Percentiles rank a stretch among this genome's conserved stretches.
These are phyloP conservation scores for Zootoca vivipara DNA, from an alignment of 2,113 vertebrate genomes.

Conservation along the genomic window DNA sequence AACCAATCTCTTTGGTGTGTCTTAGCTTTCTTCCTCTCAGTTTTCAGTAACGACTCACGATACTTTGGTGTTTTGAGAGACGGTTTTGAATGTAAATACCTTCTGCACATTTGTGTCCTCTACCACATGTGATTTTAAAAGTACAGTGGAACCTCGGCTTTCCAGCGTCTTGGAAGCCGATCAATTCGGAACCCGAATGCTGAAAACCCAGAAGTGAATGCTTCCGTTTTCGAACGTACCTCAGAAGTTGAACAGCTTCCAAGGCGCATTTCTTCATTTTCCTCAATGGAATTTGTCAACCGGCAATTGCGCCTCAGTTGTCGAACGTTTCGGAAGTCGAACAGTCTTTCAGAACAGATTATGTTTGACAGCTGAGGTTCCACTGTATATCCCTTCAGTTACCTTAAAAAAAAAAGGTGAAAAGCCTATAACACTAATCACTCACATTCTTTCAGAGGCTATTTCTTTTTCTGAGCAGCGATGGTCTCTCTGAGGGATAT, in stretches of 20 bases:
- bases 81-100: background rate
- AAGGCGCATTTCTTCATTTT: too few species aligned
- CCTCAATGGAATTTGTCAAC: too few species aligned
- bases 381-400: background rate
- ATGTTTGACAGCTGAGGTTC: background rate
- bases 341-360: too few species aligned
- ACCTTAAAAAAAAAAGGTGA: too few species aligned
- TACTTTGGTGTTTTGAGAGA: background rate
- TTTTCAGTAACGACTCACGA: background rate
- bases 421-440: background rate
- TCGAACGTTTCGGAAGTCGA: too few species aligned
- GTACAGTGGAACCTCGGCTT: background rate
- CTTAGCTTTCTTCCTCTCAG: background rate
- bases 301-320: too few species aligned
- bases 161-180: too few species aligned
- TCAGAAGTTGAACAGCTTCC: too few species aligned
- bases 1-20: background rate
- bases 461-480: background rate
- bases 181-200: too few species aligned
- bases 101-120: background rate
- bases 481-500: slow-evolving; percentile 2
- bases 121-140: background rate
- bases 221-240: too few species aligned
- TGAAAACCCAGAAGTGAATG: too few species aligned
- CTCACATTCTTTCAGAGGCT: background rate